Evolutionary conservation across 2,797 vertebrate species (phyloP).

Genomic region (Ctenopoma kingsleyae): DNA sequence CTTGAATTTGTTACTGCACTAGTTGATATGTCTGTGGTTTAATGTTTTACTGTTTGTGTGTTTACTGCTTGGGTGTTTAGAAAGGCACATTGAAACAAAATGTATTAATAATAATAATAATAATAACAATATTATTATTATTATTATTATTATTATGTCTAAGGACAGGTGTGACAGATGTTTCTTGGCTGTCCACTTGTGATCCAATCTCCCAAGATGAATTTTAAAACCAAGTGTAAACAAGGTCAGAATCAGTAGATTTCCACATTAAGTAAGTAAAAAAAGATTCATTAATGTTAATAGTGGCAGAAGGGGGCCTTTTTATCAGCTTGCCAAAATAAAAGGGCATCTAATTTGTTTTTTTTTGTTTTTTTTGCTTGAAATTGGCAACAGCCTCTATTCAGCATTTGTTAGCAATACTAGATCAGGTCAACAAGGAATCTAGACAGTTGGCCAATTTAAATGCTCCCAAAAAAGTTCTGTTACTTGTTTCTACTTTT

Average conservation of each 20-base stretch:
- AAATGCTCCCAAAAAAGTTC: conserved; percentile 37
- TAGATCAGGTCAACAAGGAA: conserved; percentile 50
- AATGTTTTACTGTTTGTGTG: too few species aligned
- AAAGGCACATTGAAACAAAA: too few species aligned
- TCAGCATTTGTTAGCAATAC: conserved; percentile 43
- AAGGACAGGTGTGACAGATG: too few species aligned
- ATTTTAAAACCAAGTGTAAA: background rate
- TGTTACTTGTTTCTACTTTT: conserved; percentile 14
- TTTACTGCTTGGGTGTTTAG: too few species aligned
- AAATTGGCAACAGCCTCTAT: conserved; percentile 38
- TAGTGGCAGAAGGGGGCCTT: conserved; percentile 4
- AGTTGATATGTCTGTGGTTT: too few species aligned
- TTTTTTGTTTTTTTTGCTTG: conserved; percentile 25
- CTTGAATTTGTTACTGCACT: too few species aligned
- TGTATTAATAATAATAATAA: too few species aligned
- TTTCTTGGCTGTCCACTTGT: too few species aligned
- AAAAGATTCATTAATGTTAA: conserved; percentile 2
- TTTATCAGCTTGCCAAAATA: conserved; percentile 37
- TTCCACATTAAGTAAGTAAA: conserved; percentile 7
- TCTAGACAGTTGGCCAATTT: conserved; percentile 54
- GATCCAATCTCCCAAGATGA: too few species aligned
- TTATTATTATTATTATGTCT: too few species aligned
- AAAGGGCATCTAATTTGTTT: conserved; percentile 45
- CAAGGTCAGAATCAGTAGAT: background rate
- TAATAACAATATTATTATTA: too few species aligned